Base-by-base conservation (phyloP, 2,888 invertebrate species). In the Stegana nigrithorax region DNA sequence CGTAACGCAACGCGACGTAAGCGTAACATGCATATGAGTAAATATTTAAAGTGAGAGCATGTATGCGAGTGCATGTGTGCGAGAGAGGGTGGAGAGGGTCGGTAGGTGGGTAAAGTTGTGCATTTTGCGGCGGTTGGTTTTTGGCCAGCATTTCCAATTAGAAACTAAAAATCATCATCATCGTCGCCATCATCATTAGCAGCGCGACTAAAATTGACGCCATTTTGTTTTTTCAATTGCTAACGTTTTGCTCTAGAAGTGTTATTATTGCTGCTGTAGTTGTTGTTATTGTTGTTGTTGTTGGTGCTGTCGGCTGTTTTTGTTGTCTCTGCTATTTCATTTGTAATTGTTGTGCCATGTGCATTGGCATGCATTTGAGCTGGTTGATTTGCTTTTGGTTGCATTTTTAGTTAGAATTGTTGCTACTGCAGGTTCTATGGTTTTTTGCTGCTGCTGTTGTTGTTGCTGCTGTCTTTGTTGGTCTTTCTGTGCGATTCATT, bases 201-300 rank as follows among this genome's bases (percentile, higher is more conserved):
- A 50, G 50, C 25, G 14, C 26, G 21, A 7, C 51, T 6, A 51
- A 51, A 55, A 32, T 55, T 55, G 53, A 55, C 53, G 32, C 32
- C 36, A 32, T 55, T 55, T 55, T 55, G 32, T 53, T 53, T 53
- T n/a, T 53, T 53, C 12, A 47, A 47, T 47, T 25, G n/a, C 47
- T n/a, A n/a, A n/a, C n/a, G n/a, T n/a, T n/a, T n/a, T n/a, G n/a
- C n/a, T n/a, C n/a, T n/a, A n/a, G n/a, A n/a, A n/a, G n/a, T n/a
- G n/a, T n/a, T n/a, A n/a, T n/a, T n/a, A 39, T 39, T 26, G 26
- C 14, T 23, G 2, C 25, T 25, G 10, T 36, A 6, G 5, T 21
- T 23, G 23, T 47, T 45, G 45, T 45, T 23, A 14, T 36, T 53
- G 8, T 32, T 19, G 19, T 7, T 55, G 8, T 55, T 32, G 23